Base-by-base conservation (phyloP, 2,797 vertebrate genomes). In the Amphiprion clarkii region DNA sequence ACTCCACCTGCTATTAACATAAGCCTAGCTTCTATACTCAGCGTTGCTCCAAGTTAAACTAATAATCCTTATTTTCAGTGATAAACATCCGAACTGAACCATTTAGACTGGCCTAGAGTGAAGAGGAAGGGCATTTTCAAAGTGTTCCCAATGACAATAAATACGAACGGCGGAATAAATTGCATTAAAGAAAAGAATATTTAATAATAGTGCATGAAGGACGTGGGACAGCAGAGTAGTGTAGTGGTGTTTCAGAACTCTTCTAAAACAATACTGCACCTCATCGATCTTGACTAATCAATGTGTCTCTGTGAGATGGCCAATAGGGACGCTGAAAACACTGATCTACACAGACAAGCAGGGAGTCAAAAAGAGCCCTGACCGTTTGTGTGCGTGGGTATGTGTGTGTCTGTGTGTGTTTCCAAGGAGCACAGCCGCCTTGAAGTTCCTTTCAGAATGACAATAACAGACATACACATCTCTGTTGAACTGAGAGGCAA, bases 241-340 rank as follows among this genome's bases (percentile, higher is more conserved):
- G 67, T 54, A 70, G 82, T 60, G 69, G 74, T 80, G 69, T 76
- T 58, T 69, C 73, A 75, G 76, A 87, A 88, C 70, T 83, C 77
- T 75, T 88, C 77, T 74, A 76, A 91, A 92, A 90, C 86, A 91
- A 87, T 84, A 69, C 69, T 65, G 71, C 73, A 80, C 57, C 84
- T 68, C 79, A 92, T 91, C 66, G 81, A 92, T 89, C 78, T 79
- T 54, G 60, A 66, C 85, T 78, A 87, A 92, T 91, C 91, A 90
- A 88, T 89, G 76, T 81, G 82, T 83, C 69, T 82, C 73, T 78
- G 76, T 23, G 81, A 83, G 76, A 60, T 51, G 51, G 71, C 68
- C 81, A 75, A 76, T 78, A 44, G 84, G 71, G 81, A 82, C 48
- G 67, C 71, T 68, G 62, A 71, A 80, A 80, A 80, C 77, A 76